phyloP scores from a whole-genome alignment of 2,888 invertebrate species.

The Spodoptera exigua region DNA sequence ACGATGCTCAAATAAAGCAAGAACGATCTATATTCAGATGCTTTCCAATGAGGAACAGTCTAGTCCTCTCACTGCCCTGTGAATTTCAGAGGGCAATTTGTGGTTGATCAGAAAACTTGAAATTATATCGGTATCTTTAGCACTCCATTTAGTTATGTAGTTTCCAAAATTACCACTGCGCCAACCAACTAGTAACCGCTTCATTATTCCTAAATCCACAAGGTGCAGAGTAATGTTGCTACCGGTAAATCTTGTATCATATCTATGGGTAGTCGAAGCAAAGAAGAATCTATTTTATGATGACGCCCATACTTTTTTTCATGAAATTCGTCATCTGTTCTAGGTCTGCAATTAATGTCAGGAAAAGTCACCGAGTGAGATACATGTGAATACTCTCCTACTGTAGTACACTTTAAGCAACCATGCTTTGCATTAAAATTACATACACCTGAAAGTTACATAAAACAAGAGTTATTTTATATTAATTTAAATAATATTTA shows the following conservation, averaged over 20 bases:
- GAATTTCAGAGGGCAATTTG: constrained; percentile 49
- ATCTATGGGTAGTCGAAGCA: constrained; percentile 33
- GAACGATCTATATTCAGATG: constrained; percentile 38
- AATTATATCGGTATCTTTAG: constrained; percentile 37
- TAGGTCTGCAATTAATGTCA: constrained; percentile 6
- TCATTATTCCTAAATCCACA: constrained; percentile 50
- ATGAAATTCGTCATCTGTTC: constrained; percentile 26
- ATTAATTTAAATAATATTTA: background rate
- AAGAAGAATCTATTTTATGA: constrained; percentile 28
- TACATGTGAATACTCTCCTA: constrained; percentile 56
- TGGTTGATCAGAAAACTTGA: constrained; percentile 24
- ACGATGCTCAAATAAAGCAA: constrained; percentile 18
- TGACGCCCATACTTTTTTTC: constrained; percentile 21
- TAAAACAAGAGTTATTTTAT: background rate
- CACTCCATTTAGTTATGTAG: constrained; percentile 11
- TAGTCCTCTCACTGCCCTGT: constrained; percentile 42
- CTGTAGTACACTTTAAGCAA: constrained; percentile 48
- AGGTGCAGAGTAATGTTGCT: constrained; percentile 36
- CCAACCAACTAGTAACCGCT: constrained; percentile 40
- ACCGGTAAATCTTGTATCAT: constrained; percentile 52
- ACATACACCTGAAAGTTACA: background rate
- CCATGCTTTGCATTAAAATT: constrained; percentile 30
- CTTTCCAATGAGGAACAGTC: constrained; percentile 49
- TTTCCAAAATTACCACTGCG: constrained; percentile 24
- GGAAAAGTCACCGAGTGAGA: constrained; percentile 49